Evolutionary conservation across 2,797 vertebrate species (phyloP).

Genomic region (Lagorchestes hirsutus): DNA sequence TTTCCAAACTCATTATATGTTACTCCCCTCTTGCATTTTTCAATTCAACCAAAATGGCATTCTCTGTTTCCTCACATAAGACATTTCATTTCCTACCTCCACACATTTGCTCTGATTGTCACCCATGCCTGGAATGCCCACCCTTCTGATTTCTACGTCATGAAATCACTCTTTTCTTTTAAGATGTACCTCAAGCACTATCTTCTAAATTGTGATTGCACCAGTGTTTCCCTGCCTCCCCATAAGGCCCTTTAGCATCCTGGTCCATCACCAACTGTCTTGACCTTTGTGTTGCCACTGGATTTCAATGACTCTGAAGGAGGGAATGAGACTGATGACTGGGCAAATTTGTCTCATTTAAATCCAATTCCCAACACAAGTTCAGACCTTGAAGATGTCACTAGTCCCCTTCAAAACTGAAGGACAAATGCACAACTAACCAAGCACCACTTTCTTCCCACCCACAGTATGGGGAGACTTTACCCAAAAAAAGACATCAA

Average conservation of each 20-base stretch:
- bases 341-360: neutral
- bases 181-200: neutral
- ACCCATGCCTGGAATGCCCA: neutral
- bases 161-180: neutral
- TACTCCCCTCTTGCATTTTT: neutral
- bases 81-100: neutral
- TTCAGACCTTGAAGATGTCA: neutral
- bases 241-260: neutral
- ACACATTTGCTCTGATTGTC: neutral
- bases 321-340: neutral
- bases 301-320: neutral
- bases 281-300: too few relatives aligned
- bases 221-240: neutral
- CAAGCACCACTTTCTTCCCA: neutral
- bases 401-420: neutral
- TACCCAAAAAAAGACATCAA: neutral
- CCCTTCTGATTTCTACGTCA: neutral
- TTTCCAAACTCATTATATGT: neutral
- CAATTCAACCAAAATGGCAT: neutral
- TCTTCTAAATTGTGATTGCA: neutral
- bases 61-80: neutral
- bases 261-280: too few relatives aligned
- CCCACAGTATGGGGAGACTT: neutral
- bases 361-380: neutral
- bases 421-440: neutral